A percentile compares a stretch with the other conserved stretches of the same genome.
Evolutionary conservation across 2,113 vertebrate genomes (phyloP).

Genomic region (Mixornis gularis): DNA sequence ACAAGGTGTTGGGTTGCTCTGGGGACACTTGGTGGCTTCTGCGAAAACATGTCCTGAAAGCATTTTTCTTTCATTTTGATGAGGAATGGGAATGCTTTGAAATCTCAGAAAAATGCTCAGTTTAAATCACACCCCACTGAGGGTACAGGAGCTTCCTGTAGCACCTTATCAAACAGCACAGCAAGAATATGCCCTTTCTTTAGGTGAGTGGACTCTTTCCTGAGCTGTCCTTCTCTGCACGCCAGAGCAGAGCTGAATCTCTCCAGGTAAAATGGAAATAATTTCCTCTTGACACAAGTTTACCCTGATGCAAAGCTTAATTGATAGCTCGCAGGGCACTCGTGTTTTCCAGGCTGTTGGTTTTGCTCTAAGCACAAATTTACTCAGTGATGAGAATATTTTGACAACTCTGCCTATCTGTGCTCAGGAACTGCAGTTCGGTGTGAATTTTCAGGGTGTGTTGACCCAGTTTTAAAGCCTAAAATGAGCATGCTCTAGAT

Average conservation of each 20-base stretch:
- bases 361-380: slow-evolving; percentile 64
- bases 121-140: not conserved
- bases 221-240: not conserved
- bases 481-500: slow-evolving; percentile 50
- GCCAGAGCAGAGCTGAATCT: not conserved
- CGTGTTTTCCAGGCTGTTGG: slow-evolving; percentile 63
- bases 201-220: not conserved
- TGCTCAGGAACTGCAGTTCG: slow-evolving; percentile 45
- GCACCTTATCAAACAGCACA: not conserved
- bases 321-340: slow-evolving; percentile 54
- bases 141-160: not conserved
- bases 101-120: not conserved
- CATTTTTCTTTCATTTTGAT: not conserved
- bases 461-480: slow-evolving; percentile 61
- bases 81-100: not conserved
- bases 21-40: not conserved
- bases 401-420: slow-evolving; percentile 59
- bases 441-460: slow-evolving; percentile 62
- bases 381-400: slow-evolving; percentile 68
- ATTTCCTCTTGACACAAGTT: slow-evolving; percentile 48
- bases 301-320: slow-evolving; percentile 34
- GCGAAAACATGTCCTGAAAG: not conserved
- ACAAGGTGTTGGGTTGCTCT: not conserved
- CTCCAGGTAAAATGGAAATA: not conserved
- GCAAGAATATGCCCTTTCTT: not conserved